Evolutionary conservation across 2,113 vertebrate species (phyloP), one percentile per base, ranked within the genome.

Genomic region (Trichomycterus rosablanca): DNA sequence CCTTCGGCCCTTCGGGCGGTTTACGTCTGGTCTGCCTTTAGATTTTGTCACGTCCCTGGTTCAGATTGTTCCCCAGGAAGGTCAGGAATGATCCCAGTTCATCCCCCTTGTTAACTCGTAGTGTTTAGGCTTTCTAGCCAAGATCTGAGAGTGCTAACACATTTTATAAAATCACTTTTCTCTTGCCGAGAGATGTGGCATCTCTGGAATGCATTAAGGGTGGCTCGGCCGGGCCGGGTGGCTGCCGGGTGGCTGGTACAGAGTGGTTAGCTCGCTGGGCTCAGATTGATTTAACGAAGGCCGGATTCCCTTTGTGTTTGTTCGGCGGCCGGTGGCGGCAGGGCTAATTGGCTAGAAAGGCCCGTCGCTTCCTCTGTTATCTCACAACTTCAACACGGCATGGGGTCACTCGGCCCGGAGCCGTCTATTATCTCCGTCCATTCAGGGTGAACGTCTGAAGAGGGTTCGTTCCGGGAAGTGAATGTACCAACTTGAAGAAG

Each of bases 311-410:
- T 86, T 96, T 97, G 92, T 97, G 81, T 77, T 69, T 88, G 89
- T 87, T 88, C 82, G 74, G 74, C 86, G 89, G 89, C 88, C 59
- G 78, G 88, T 64, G 86, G 82, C 84, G 76, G 80, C 71, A 76
- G 85, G 89, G 89, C 89, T 95, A 93, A 98, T 96, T 92, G 92
- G 89, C 90, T 86, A 92, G 89, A 94, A 90, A 92, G 88, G 84
- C 71, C 68, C 80, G 81, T 83, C 78, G 87, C 81, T 87, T 76
- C 81, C 73, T 84, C 80, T 89, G 87, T 89, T 85, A 76, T 78
- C 84, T 84, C 74, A 87, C 88, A 90, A 88, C 87, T 88, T 71
- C 78, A 84, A 89, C 90, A 78, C 85, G 71, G 66, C 84, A 76
- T 88, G 87, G 84, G 91, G 86, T 91, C 88, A 87, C 81, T 58